A percentile compares a stretch with the other conserved stretches of the same genome.
phyloP scores from a whole-genome alignment of 2,888 invertebrate species.

The Papilio demoleus region DNA sequence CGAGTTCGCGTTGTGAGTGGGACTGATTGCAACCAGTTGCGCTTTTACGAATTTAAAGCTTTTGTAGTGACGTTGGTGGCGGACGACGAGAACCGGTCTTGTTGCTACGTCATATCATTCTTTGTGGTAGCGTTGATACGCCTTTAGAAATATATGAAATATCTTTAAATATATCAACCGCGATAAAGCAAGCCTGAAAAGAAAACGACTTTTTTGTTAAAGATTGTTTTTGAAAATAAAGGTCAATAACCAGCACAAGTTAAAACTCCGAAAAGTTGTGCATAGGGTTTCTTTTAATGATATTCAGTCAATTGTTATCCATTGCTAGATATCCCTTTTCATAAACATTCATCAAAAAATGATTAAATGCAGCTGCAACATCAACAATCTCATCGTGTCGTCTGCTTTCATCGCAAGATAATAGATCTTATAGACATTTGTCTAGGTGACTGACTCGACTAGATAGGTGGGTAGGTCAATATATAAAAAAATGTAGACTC shows the following conservation, averaged over 20 bases:
- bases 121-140: background rate
- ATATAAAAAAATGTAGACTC: background rate
- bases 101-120: slow-evolving; percentile 29
- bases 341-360: background rate
- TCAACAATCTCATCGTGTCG: background rate
- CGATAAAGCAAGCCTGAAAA: too few species aligned
- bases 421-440: slow-evolving; percentile 3
- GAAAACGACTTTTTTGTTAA: too few species aligned
- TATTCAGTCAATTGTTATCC: too few species aligned
- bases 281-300: too few species aligned
- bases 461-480: background rate
- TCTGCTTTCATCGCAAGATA: background rate
- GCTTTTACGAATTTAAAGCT: slow-evolving; percentile 27
- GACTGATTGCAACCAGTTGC: slow-evolving; percentile 28
- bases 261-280: too few species aligned
- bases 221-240: too few species aligned
- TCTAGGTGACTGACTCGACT: too few species aligned
- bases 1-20: slow-evolving; percentile 8
- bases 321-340: background rate
- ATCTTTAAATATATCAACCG: background rate
- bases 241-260: too few species aligned
- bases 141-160: background rate
- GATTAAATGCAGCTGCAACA: background rate
- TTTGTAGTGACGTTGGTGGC: slow-evolving; percentile 35
- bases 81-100: slow-evolving; percentile 31